Conservation (phyloP, 1,140 invertebrate genomes). For the Leptinotarsa undecemlineata region DNA sequence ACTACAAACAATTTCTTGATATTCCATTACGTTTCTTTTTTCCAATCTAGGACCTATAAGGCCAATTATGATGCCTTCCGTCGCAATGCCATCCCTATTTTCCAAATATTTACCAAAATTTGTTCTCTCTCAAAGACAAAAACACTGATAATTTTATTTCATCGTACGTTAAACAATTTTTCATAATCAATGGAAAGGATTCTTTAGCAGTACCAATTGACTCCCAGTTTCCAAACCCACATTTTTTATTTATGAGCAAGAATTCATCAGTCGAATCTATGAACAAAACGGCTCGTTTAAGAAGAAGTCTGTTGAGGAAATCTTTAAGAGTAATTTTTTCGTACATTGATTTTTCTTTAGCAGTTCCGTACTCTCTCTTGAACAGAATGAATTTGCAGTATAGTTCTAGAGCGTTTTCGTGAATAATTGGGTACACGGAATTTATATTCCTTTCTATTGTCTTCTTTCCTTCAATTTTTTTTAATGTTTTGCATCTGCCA, state of each 20-base stretch:
- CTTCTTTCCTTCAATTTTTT: slow-evolving; percentile 45
- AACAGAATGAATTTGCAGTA: slow-evolving; percentile 56
- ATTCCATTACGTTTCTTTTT: slow-evolving; percentile 56
- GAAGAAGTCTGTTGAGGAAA: slow-evolving; percentile 61
- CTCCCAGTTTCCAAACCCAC: slow-evolving; percentile 57
- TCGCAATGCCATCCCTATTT: slow-evolving; percentile 34
- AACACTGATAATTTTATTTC: slow-evolving; percentile 48
- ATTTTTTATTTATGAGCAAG: slow-evolving; percentile 57
- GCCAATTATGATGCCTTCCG: slow-evolving; percentile 50
- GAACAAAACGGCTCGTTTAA: slow-evolving; percentile 62
- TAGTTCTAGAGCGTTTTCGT: slow-evolving; percentile 56
- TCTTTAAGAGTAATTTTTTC: slow-evolving; percentile 61
- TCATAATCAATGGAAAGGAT: slow-evolving; percentile 50
- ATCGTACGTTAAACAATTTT: slow-evolving; percentile 45
- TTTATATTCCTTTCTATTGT: slow-evolving; percentile 56
- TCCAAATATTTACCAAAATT: slow-evolving; percentile 35
- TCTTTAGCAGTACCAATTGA: slow-evolving; percentile 53
- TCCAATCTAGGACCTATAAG: slow-evolving; percentile 57
- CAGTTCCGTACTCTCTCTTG: slow-evolving; percentile 59
- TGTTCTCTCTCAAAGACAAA: slow-evolving; percentile 43
- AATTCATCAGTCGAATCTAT: slow-evolving; percentile 58
- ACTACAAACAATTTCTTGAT: slow-evolving; percentile 57
- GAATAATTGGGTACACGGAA: slow-evolving; percentile 58
- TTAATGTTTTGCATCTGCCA: slow-evolving; percentile 52
- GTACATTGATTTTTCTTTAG: slow-evolving; percentile 60